Conservation (phyloP, 2,113 vertebrate genomes). For the Ctenomys sociabilis region DNA sequence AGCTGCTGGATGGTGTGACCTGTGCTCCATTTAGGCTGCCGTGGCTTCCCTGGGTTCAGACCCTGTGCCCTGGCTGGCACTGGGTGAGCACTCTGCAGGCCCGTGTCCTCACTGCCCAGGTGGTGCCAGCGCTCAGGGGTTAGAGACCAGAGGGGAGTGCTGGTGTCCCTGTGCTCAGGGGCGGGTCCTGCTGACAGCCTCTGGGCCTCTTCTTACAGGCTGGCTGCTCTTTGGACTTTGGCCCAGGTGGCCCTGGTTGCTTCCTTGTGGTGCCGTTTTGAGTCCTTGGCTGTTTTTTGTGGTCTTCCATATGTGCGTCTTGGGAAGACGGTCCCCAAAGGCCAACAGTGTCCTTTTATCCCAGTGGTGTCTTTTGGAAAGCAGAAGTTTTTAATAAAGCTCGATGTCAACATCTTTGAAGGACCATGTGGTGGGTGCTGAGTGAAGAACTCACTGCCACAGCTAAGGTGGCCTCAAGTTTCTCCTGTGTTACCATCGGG, state of each 20-base stretch:
- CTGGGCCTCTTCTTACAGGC: neutral
- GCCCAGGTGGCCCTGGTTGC: neutral
- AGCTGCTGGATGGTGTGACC: accelerated
- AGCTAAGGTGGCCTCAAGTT: neutral
- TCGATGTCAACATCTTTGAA: neutral
- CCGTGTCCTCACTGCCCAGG: too few species aligned
- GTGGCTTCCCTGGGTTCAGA: accelerated
- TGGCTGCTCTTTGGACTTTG: neutral
- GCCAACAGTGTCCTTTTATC: neutral
- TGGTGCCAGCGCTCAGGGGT: neutral
- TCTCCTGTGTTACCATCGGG: neutral
- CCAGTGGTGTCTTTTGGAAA: neutral
- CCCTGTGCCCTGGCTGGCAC: neutral
- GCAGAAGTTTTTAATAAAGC: neutral
- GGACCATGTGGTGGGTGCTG: neutral
- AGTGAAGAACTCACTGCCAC: neutral
- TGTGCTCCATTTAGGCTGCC: neutral
- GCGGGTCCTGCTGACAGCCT: neutral
- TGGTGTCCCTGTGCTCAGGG: neutral
- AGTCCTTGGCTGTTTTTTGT: neutral
- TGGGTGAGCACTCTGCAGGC: neutral
- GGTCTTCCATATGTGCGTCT: neutral
- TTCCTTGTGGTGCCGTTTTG: neutral
- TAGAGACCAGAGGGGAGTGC: neutral
- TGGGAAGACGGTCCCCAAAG: neutral